Evolutionary conservation across 2,113 vertebrate species (phyloP), one percentile per base, ranked within the genome.

Genomic region (Aspidoscelis tigris): DNA sequence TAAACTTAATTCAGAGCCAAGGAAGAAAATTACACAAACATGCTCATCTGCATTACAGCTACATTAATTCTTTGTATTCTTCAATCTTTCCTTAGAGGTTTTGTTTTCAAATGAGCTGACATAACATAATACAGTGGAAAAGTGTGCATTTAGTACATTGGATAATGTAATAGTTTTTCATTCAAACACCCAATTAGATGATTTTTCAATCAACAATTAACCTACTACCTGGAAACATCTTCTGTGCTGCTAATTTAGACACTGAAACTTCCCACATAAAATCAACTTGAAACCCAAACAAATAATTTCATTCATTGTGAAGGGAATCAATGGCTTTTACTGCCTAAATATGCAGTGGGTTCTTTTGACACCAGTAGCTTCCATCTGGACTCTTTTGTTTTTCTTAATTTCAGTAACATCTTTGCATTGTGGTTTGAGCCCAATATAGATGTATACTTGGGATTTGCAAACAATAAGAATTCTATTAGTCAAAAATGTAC

Each of bases 161-260:
- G n/a, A 1, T 87, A 84, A 74, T 20, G 80, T 24, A 85, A 80
- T 80, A 73, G 33, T 33, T 33, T 33, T 33, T 33, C 65, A 88
- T 24, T 80, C 43, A 1, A 72, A 78, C 24, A 39, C 41, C 39
- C 24, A 80, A 58, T 33, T 80, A 81, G 43, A 90, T 7, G 84
- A 85, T 68, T 77, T 68, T 33, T 85, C 81, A 66, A n/a, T n/a
- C 50, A 68, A 11, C 14, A 89, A 73, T 44, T 82, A 80, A 65
- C 86, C 90, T 87, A 58, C 44, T 80, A 55, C 8, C 41, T 80
- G 66, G 5, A 58, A 53, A 53, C 5, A 77, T 76, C 7, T 39
- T 55, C 55, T 70, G 1, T n/a, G 9, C 58, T 81, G 43, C 26
- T 76, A 75, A n/a, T 21, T 70, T 66, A 89, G 66, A 55, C 8